Percentiles rank a stretch among this genome's conserved stretches.
These are phyloP conservation scores for Euwallacea similis DNA, from an alignment of 1,140 invertebrate genomes.

Conservation along the genomic window DNA sequence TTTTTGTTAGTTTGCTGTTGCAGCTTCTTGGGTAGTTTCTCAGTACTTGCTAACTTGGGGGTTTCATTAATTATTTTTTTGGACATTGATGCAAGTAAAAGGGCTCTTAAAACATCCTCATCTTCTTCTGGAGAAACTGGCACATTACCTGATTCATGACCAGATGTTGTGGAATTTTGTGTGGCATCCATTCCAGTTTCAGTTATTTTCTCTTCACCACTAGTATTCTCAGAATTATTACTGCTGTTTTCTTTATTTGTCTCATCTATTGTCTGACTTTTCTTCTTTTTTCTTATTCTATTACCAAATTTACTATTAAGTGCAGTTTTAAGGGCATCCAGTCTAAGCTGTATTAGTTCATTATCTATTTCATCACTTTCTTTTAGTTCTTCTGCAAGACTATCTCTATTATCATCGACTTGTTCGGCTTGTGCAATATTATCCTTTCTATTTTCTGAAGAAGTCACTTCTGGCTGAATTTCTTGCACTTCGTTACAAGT, in stretches of 20 bases:
- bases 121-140: conserved; percentile 47
- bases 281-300: conserved; percentile 44
- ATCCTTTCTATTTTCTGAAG: background rate
- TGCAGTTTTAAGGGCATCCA: conserved; percentile 51
- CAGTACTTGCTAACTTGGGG: background rate
- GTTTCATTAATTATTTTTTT: conserved; percentile 47
- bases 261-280: conserved; percentile 17
- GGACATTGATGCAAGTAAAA: conserved; percentile 51
- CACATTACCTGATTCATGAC: background rate
- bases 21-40: background rate
- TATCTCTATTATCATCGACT: too few relatives aligned
- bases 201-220: conserved; percentile 12
- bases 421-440: too few relatives aligned
- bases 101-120: conserved; percentile 51
- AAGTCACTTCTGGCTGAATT: background rate
- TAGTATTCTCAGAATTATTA: conserved; percentile 28
- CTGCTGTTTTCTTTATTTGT: conserved; percentile 44
- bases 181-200: background rate
- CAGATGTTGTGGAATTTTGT: conserved; percentile 15
- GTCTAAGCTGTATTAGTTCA: conserved; percentile 48
- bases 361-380: conserved; percentile 40
- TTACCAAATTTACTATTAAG: conserved; percentile 49
- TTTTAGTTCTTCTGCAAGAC: background rate
- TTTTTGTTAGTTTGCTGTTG: conserved; percentile 7
- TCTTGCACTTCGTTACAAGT: background rate